A percentile compares a stretch with the other conserved stretches of the same genome.
Evolutionary conservation across 2,888 invertebrate genomes (phyloP).

Genomic region (Bursaphelenchus okinawaensis): DNA sequence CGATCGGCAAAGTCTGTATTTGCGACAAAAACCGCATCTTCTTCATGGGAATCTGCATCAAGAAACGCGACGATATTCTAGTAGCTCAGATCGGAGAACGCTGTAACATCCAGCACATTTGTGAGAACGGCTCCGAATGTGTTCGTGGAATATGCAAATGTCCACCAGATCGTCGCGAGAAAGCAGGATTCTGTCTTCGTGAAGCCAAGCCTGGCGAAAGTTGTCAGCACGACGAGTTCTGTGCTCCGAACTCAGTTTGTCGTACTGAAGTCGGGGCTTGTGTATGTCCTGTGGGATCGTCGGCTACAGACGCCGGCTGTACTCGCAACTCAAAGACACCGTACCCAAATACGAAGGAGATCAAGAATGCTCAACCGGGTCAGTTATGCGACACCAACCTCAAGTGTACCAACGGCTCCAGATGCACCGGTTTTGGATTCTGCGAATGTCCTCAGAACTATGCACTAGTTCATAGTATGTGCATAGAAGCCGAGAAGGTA

Average conservation of each 20-base stretch:
- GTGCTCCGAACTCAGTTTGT: slow-evolving; percentile 29
- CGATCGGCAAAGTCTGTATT: slow-evolving; percentile 44
- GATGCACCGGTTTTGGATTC: slow-evolving; percentile 27
- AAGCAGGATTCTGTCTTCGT: slow-evolving; percentile 44
- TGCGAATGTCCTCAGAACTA: slow-evolving; percentile 23
- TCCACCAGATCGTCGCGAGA: slow-evolving; percentile 23
- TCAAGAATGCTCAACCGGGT: slow-evolving; percentile 23
- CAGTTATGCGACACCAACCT: slow-evolving; percentile 27
- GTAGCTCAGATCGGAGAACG: slow-evolving; percentile 31
- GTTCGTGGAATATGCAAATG: slow-evolving; percentile 33
- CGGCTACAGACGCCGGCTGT: slow-evolving; percentile 1
- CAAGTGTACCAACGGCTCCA: slow-evolving; percentile 28
- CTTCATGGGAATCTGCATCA: slow-evolving; percentile 36
- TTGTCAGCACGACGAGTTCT: slow-evolving; percentile 48
- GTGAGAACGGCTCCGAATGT: slow-evolving; percentile 40
- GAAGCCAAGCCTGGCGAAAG: slow-evolving; percentile 41
- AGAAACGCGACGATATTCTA: slow-evolving; percentile 21
- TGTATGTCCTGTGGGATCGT: slow-evolving; percentile 11
- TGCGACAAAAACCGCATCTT: slow-evolving; percentile 33
- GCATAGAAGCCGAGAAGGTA: slow-evolving; percentile 26
- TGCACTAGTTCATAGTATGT: slow-evolving; percentile 23
- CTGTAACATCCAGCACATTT: slow-evolving; percentile 36
- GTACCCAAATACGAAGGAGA: not conserved
- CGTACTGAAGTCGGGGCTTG: slow-evolving; percentile 15
- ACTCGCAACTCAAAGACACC: not conserved